Evolutionary conservation across 2,888 invertebrate species (phyloP), one percentile per base, ranked within the genome.

Genomic region (Leistus spinibarbis): DNA sequence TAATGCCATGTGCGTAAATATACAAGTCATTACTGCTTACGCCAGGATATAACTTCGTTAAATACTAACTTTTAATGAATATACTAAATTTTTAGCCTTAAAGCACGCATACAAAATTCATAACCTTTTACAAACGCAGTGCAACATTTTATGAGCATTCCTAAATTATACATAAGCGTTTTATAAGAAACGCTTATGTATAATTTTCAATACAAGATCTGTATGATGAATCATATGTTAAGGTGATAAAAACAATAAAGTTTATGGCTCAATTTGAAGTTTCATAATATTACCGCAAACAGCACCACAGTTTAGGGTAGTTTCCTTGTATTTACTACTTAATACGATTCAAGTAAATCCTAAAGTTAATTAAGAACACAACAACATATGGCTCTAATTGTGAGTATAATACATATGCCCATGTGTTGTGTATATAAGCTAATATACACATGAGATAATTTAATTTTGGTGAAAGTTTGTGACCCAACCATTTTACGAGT

Each of bases 21-120:
- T 40, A 40, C 40, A 40, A 40, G 40, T 40, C 40, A 40, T 40
- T 40, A 40, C 40, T 7, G 40, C 40, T 4, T 40, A 9, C 5
- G 27, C n/a, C n/a, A 7, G 27, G 1, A 27, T 27, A 7, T 9
- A 60, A 60, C 22, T 17, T 19, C 22, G 60, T 60, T 60, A 60
- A 60, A 60, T 60, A 22, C 22, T 68, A n/a, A 20, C 54, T 22
- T 68, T 68, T 68, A 68, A 68, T 68, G 68, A 68, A 53, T 54
- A 68, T 54, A 68, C 68, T 54, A 22, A 54, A 54, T 68, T 68
- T 68, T 22, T 54, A 54, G 54, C 54, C 23, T 60, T 40, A 10
- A 40, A 10, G 13, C 13, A 40, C 40, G 13, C 13, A 13, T 10
- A n/a, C n/a, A 40, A 40, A 40, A 40, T 40, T 7, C 13, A 40